Base-by-base conservation (phyloP, 2,113 vertebrate genomes). In the Equus quagga region DNA sequence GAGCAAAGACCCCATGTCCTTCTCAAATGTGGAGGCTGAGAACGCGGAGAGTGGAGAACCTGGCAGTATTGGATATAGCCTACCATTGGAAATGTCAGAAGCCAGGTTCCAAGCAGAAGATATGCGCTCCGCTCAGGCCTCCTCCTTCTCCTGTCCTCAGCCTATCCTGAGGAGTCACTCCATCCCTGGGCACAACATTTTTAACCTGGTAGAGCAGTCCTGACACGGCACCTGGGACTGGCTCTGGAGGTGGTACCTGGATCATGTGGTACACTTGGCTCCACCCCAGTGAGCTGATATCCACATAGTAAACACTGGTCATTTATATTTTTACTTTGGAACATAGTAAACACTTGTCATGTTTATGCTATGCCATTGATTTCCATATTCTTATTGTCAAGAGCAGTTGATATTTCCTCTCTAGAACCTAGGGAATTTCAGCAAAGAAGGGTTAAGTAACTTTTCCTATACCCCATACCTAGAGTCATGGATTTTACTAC, bases 351-450 rank as follows among this genome's bases (percentile, higher is more conserved):
- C 70, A 3, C 65, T 67, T 72, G 21, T 62, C 18, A 6, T 36
- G 2, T 46, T 8, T 13, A 2, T 56, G 36, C 67, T 85, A 10
- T 82, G n/a, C 24, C 44, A 23, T 5, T 65, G 46, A 65, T 83
- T 83, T 79, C 65, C 49, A n/a, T 41, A 23, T 83, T 58, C 11
- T 97, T 70, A 84, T 81, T 69, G n/a, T 49, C 5, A 92, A 56
- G 72, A 84, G 21, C 46, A 24, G 4, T 85, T 96, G 82, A 70
- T 44, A 64, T 92, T 85, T 94, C 54, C 67, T 91, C 44, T 94
- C 18, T 65, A 72, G 26, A 94, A 67, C 49, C 49, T 44, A 64
- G 69, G 18, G 21, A 65, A 89, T 92, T 82, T 89, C 75, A 95
- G n/a, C 46, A 67, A 60, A 73, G 60, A 89, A 69, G 14, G 0